Evolutionary conservation across 2,797 vertebrate genomes (phyloP).

Genomic region (Catharus ustulatus): DNA sequence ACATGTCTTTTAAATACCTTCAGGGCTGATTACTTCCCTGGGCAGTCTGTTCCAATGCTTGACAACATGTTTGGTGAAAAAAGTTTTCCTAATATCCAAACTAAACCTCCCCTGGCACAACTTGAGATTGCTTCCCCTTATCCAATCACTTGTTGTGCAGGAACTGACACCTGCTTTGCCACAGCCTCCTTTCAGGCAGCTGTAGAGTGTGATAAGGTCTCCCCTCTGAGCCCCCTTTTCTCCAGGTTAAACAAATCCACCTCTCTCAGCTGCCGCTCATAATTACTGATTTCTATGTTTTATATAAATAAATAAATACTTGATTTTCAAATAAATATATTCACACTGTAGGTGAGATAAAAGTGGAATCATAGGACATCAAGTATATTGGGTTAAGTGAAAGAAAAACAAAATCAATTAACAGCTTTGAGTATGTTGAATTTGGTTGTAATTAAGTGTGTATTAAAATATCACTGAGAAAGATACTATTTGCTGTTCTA

Average conservation of each 20-base stretch:
- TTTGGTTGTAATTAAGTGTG: not conserved
- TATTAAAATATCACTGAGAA: not conserved
- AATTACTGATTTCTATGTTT: not conserved
- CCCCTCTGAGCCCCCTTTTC: not conserved
- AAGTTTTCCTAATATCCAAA: not conserved
- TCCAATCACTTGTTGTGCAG: not conserved
- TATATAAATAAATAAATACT: not conserved
- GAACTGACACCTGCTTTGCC: accelerated
- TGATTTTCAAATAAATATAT: not conserved
- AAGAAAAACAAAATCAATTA: not conserved
- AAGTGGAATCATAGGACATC: not conserved
- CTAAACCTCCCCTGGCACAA: not conserved
- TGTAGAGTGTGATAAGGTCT: not conserved
- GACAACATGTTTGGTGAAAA: not conserved
- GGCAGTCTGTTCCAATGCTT: not conserved
- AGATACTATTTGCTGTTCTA: not conserved
- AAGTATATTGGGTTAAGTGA: not conserved
- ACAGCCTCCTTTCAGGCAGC: not conserved
- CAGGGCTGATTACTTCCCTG: not conserved
- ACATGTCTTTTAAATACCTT: not conserved
- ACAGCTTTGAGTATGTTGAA: not conserved
- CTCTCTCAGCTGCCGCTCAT: not conserved
- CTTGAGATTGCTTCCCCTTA: not conserved
- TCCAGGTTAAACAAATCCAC: not conserved
- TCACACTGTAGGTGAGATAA: not conserved